phyloP scores from a whole-genome alignment of 2,797 vertebrate species.

The Capromys pilorides region DNA sequence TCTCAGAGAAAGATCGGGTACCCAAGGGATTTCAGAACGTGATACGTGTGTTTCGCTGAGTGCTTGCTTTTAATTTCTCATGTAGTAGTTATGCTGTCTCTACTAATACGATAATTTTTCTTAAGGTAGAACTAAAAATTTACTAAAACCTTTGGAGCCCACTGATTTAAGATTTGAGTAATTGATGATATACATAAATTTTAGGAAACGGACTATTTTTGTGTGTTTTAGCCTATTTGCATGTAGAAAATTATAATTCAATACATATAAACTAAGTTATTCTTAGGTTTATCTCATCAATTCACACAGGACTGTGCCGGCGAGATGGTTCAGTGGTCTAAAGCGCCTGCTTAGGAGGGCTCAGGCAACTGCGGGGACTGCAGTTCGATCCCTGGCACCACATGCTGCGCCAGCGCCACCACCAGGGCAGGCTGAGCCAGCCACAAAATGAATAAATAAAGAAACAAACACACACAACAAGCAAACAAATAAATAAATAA shows the following conservation, averaged over 20 bases:
- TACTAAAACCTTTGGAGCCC: not conserved
- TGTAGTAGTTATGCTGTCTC: slow-evolving; percentile 2
- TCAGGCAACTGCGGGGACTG: too few relatives aligned
- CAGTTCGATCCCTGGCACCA: too few relatives aligned
- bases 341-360: too few relatives aligned
- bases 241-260: slow-evolving; percentile 10
- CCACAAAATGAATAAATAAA: too few relatives aligned
- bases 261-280: slow-evolving; percentile 35
- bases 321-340: too few relatives aligned
- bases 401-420: too few relatives aligned
- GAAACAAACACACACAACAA: too few relatives aligned
- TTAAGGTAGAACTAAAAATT: slow-evolving; percentile 42
- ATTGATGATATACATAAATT: slow-evolving; percentile 30
- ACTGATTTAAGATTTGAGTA: slow-evolving; percentile 45
- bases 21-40: not conserved
- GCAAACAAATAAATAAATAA: too few relatives aligned
- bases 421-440: too few relatives aligned
- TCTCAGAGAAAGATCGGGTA: slow-evolving; percentile 94
- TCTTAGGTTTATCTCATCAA: not conserved
- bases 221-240: slow-evolving; percentile 12
- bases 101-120: slow-evolving; percentile 31
- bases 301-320: too few relatives aligned
- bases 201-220: slow-evolving; percentile 33
- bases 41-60: not conserved
- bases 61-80: slow-evolving; percentile 27